Percentiles rank a stretch among this genome's conserved stretches.
phyloP scores from a whole-genome alignment of 1,140 invertebrate species.

The Liolophura sinensis region DNA sequence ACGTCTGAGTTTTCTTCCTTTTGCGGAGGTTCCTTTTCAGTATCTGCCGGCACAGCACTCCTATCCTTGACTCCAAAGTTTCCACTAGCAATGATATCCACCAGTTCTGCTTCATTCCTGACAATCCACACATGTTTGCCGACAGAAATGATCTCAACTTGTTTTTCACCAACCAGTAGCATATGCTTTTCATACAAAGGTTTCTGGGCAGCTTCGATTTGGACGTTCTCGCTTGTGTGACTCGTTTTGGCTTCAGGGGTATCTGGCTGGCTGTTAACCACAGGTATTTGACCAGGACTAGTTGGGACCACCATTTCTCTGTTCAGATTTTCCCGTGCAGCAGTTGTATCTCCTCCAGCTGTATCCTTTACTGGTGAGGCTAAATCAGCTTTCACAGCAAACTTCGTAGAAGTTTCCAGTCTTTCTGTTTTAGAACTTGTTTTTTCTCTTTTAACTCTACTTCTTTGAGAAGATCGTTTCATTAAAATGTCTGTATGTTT shows the following conservation, averaged over 20 bases:
- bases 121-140: constrained; percentile 52
- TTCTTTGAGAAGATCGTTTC: neutral
- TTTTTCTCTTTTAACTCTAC: constrained; percentile 2
- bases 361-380: neutral
- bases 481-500: constrained; percentile 6
- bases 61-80: too few relatives aligned
- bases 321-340: neutral
- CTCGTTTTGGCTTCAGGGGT: neutral
- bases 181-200: constrained; percentile 44
- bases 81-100: too few relatives aligned
- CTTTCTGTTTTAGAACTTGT: neutral
- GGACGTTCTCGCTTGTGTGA: neutral
- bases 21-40: too few relatives aligned
- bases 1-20: too few relatives aligned
- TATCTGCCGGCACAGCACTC: too few relatives aligned
- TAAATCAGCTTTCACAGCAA: constrained; percentile 8
- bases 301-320: neutral
- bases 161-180: constrained; percentile 46
- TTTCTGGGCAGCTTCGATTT: constrained; percentile 7
- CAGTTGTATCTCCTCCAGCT: neutral
- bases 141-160: constrained; percentile 52
- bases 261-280: neutral
- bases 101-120: constrained; percentile 44
- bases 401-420: constrained; percentile 4
- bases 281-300: neutral